Conservation (phyloP, 2,113 vertebrate genomes). For the Poeciliopsis turrubarensis region DNA sequence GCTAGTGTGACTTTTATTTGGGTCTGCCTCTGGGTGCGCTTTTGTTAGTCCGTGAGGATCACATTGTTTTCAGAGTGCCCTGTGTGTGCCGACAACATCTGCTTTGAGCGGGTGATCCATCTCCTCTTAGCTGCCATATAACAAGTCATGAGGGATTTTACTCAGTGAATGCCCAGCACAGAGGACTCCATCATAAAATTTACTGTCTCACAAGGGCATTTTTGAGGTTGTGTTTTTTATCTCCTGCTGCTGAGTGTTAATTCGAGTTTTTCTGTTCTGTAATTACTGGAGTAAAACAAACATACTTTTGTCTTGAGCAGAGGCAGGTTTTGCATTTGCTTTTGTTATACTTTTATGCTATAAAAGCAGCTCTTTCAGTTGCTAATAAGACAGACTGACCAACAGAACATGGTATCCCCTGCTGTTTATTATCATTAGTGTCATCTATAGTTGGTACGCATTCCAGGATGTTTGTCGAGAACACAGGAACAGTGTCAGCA, state of each 20-base stretch:
- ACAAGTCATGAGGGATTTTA: conserved; percentile 79
- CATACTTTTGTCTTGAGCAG: conserved; percentile 11
- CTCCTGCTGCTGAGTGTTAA: conserved; percentile 33
- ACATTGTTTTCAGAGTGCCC: conserved; percentile 69
- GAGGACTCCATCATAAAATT: conserved; percentile 69
- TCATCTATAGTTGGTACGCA: conserved; percentile 53
- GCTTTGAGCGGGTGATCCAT: conserved; percentile 75
- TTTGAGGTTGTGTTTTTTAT: conserved; percentile 59
- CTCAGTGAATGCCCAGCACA: conserved; percentile 65
- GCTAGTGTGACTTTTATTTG: conserved; percentile 54
- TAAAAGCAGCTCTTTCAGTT: conserved; percentile 23
- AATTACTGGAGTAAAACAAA: conserved; percentile 20
- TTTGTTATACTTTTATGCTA: background rate
- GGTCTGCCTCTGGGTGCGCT: conserved; percentile 48
- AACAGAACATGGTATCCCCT: conserved; percentile 39
- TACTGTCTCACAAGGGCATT: conserved; percentile 67
- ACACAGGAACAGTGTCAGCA: conserved; percentile 53
- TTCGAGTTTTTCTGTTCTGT: conserved; percentile 27
- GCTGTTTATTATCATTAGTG: conserved; percentile 67
- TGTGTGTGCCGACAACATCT: conserved; percentile 71
- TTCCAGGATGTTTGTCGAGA: conserved; percentile 63
- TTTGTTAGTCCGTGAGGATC: conserved; percentile 72
- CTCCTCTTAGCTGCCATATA: conserved; percentile 77
- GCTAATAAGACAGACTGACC: conserved; percentile 29
- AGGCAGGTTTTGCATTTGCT: background rate